Base-by-base conservation (phyloP, 2,113 vertebrate species). In the Pantherophis guttatus region DNA sequence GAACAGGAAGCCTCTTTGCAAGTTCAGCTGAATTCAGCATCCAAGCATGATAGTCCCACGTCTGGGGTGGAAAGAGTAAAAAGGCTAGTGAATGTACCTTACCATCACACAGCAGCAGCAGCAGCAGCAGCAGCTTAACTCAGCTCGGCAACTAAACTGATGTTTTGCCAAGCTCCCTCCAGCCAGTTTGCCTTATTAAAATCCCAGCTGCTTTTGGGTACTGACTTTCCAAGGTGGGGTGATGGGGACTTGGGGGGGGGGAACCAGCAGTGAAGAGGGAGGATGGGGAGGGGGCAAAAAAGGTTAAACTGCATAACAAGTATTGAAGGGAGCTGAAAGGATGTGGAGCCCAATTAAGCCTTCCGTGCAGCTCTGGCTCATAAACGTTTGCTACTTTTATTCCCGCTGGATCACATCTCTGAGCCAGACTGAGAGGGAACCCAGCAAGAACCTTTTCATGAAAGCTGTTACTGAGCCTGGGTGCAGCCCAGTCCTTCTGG, bases 271-370 rank as follows among this genome's bases (percentile, higher is more conserved):
- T 94, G 92, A 96, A 93, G 95, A 92, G 94, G 88, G 92, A 93
- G 93, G 65, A 89, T 21, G 50, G 48, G 95, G 96, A 93, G 95
- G 94, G 95, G 91, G 91, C 91, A 93, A 95, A 95, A 98, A 98
- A 98, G 98, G 98, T 98, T 98, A 98, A 98, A 98, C 97, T 97
- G 97, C 95, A 95, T 96, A 98, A 97, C 96, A 98, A 94, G 97
- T 97, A 97, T 96, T 97, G 97, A 98, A 97, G 95, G 94, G 96
- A 97, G 96, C 96, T 94, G 96, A 96, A 96, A 97, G 97, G 97
- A 95, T 95, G 93, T 95, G 91, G 97, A 97, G 97, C 97, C 98
- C 98, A 99, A 98, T 99, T 98, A 98, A 98, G 97, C 97, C 96
- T 96, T 96, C 97, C 95, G 97, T 96, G 90, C 94, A 93, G 93